Evolutionary conservation across 1,140 invertebrate genomes (phyloP).

Genomic region (Lordiphosa stackelbergi): DNA sequence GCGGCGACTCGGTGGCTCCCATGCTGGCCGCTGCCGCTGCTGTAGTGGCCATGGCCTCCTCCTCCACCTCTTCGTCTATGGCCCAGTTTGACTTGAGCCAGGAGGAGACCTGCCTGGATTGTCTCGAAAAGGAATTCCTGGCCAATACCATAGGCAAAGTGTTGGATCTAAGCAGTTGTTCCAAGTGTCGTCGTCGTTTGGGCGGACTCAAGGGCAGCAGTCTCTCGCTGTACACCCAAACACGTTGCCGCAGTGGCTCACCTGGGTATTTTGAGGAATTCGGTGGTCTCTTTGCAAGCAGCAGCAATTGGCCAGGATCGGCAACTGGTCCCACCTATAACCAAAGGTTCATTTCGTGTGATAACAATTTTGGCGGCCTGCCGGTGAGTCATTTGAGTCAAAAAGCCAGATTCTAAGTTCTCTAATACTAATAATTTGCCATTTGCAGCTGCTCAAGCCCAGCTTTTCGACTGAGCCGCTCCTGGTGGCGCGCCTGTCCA

Average conservation of each 20-base stretch:
- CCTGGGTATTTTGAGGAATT: constrained; percentile 47
- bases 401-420: background rate
- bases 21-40: constrained; percentile 56
- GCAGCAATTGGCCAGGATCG: constrained; percentile 28
- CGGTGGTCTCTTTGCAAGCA: constrained; percentile 40
- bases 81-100: constrained; percentile 50
- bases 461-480: constrained; percentile 54
- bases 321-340: constrained; percentile 33
- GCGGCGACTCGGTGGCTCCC: constrained; percentile 28
- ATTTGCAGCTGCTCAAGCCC: constrained; percentile 54
- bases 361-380: constrained; percentile 58
- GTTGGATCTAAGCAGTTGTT: constrained; percentile 52
- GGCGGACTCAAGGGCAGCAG: constrained; percentile 45
- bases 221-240: constrained; percentile 52
- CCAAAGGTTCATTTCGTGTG: constrained; percentile 67
- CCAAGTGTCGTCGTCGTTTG: constrained; percentile 52
- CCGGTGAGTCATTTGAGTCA: constrained; percentile 34
- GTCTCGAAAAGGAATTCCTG: constrained; percentile 72
- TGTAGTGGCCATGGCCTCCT: constrained; percentile 37
- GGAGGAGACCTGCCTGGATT: constrained; percentile 72
- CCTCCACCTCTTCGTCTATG: constrained; percentile 27
- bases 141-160: constrained; percentile 72
- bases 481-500: constrained; percentile 46
- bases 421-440: no score
- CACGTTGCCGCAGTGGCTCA: constrained; percentile 62